Evolutionary conservation across 1,140 invertebrate species (phyloP), one percentile per base, ranked within the genome.

Genomic region (Centruroides sculpturatus): DNA sequence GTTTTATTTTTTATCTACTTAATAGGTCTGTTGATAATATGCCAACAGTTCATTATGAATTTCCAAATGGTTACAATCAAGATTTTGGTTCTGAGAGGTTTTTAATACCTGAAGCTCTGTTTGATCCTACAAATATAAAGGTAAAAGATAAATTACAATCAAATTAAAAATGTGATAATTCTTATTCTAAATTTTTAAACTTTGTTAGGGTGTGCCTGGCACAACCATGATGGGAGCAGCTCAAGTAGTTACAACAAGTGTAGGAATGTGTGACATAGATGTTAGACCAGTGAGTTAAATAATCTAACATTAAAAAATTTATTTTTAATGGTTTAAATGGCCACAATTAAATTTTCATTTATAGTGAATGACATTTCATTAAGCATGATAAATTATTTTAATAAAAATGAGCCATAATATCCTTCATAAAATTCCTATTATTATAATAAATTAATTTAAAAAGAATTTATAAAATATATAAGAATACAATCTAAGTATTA

Each of bases 181-280:
- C 23, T 23, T 23, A 23, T 23, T 23, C 23, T 23, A 23, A 23
- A 23, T 23, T 23, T 23, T 23, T 23, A 2, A 23, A 34, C 7
- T 7, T 53, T 23, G 23, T 23, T 36, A 74, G 72, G 74, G 75
- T 63, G 66, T 75, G 35, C 69, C 71, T 13, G 69, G 70, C 35
- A 72, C 74, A 51, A 69, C 66, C 64, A 67, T 89, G 80, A 78
- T 92, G 54, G 87, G 86, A 61, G 82, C 87, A 57, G 83, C 85
- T 13, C 85, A 90, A 69, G 81, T 90, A 59, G 86, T 91, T 2
- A 85, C 85, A 9, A 91, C 87, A 3, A 87, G 86, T 74, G 86
- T 90, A 50, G 87, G 87, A 47, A 91, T 93, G 83, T 95, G 92
- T 76, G 92, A 96, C 73, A 89, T 93, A 62, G 92, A 97, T 75